Evolutionary conservation across 1,140 invertebrate species (phyloP), one percentile per base, ranked within the genome.

Genomic region (Drosophila santomea): DNA sequence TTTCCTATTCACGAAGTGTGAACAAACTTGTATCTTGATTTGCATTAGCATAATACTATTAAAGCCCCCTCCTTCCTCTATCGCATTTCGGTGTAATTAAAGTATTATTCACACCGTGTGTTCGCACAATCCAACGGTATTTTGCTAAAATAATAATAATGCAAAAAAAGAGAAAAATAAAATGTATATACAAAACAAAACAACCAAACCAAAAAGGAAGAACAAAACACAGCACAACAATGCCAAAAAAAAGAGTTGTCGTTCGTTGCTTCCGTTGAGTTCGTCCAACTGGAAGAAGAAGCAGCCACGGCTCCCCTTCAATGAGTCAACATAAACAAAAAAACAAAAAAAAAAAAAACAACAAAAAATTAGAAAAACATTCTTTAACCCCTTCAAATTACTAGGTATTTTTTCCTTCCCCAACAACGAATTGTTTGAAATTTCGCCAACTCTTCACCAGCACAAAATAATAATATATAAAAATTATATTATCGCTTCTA

Each of bases 71-170:
- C 32, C 25, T 47, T 25, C 1, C 25, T 39, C 32, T 41, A 28
- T 69, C 20, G 41, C 50, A 17, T 56, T 43, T 74, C 66, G 56
- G 36, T 64, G 79, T 75, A 89, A 86, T 86, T 89, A 86, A 86
- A 89, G 83, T 86, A 86, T 86, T 79, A 86, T 86, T 89, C 83
- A 88, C 83, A 86, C 84, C 79, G 83, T 43, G 84, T 88, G 82
- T 77, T 86, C 83, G 82, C 83, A 83, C 83, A 88, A 80, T 56
- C 79, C 88, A 86, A 86, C 83, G 83, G 83, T 62, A 55, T 83
- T 86, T 88, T 88, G 79, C 84, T 89, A 76, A 86, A 85, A 85
- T 86, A 77, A 84, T 77, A 84, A 80, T 80, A 74, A 72, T 47
- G 66, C 25, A 25, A 62, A 55, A 62, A 68, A 47, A 64, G 57